phyloP scores from a whole-genome alignment of 2,113 vertebrate genomes.

The Morone saxatilis region DNA sequence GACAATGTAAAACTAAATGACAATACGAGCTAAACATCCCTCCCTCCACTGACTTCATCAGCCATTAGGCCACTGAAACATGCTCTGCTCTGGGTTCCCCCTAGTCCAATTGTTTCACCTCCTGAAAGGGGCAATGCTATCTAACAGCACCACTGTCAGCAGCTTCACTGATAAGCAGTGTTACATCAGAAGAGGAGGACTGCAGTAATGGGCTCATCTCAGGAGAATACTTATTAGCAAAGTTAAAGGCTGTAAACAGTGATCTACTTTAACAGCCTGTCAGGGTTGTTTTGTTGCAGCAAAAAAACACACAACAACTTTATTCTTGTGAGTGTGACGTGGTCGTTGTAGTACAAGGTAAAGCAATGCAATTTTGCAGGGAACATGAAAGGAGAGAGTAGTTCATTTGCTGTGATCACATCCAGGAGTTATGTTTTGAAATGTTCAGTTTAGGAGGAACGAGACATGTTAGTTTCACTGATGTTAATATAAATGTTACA shows the following conservation, averaged over 20 bases:
- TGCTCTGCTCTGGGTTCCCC: slow-evolving; percentile 34
- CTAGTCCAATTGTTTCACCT: slow-evolving; percentile 56
- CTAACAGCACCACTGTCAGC: slow-evolving; percentile 63
- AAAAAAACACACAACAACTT: slow-evolving; percentile 13
- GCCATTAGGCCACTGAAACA: slow-evolving; percentile 55
- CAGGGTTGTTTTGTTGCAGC: slow-evolving; percentile 50
- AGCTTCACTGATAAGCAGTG: slow-evolving; percentile 68
- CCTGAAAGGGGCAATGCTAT: slow-evolving; percentile 59
- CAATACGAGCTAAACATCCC: slow-evolving; percentile 37
- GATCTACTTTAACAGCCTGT: slow-evolving; percentile 65
- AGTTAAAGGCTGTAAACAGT: slow-evolving; percentile 72
- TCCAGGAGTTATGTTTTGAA: slow-evolving; percentile 49
- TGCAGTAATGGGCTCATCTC: slow-evolving; percentile 68
- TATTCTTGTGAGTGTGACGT: slow-evolving; percentile 22
- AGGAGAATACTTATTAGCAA: slow-evolving; percentile 75
- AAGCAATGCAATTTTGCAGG: slow-evolving; percentile 39
- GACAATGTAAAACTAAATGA: slow-evolving; percentile 30
- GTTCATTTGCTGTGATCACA: slow-evolving; percentile 27
- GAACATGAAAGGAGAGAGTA: slow-evolving; percentile 31
- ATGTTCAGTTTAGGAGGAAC: slow-evolving; percentile 47
- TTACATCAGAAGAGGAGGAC: slow-evolving; percentile 61
- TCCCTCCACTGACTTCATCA: slow-evolving; percentile 47
- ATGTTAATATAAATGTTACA: slow-evolving; percentile 51
- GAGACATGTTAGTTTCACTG: slow-evolving; percentile 45
- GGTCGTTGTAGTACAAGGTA: slow-evolving; percentile 37